phyloP scores from a whole-genome alignment of 53 echinoderm and acorn worm genomes.

The Holothuria scabra region DNA sequence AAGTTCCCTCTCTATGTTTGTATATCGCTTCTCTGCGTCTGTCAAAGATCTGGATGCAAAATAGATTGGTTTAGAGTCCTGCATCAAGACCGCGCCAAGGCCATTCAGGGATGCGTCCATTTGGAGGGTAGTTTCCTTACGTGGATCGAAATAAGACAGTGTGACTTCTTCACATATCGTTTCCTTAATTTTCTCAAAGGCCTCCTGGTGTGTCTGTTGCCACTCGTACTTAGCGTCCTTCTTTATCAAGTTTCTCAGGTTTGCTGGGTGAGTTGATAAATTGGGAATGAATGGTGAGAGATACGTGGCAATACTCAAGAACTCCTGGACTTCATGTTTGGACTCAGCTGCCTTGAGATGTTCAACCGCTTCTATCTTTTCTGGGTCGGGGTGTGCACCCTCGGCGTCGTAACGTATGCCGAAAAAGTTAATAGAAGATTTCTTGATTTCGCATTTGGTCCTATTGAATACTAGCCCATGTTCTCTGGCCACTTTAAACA shows the following conservation, averaged over 20 bases:
- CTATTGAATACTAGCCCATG: constrained; percentile 63
- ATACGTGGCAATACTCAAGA: constrained; percentile 65
- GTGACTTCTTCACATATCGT: constrained; percentile 51
- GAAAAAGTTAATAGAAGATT: constrained; percentile 49
- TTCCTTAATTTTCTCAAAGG: too few species aligned
- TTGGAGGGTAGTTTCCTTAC: constrained; percentile 52
- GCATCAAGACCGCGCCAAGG: too few species aligned
- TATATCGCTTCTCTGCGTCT: constrained; percentile 54
- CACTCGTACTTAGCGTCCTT: constrained; percentile 52
- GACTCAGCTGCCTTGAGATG: constrained; percentile 33
- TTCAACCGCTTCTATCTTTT: constrained; percentile 53
- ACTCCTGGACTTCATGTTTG: constrained; percentile 45
- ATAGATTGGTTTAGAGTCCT: constrained; percentile 45
- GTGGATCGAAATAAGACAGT: constrained; percentile 58
- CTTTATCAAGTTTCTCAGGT: too few species aligned
- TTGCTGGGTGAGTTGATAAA: constrained; percentile 49
- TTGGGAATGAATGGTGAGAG: constrained; percentile 62
- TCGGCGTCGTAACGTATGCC: constrained; percentile 49
- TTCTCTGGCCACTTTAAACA: constrained; percentile 58
- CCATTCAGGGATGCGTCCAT: too few species aligned
- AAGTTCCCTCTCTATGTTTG: too few species aligned
- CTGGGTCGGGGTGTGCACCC: constrained; percentile 43
- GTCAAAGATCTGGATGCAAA: constrained; percentile 57
- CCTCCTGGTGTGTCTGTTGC: too few species aligned
- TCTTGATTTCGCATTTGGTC: constrained; percentile 56